Evolutionary conservation across 2,113 vertebrate species (phyloP).

Genomic region (Etia nguti): DNA sequence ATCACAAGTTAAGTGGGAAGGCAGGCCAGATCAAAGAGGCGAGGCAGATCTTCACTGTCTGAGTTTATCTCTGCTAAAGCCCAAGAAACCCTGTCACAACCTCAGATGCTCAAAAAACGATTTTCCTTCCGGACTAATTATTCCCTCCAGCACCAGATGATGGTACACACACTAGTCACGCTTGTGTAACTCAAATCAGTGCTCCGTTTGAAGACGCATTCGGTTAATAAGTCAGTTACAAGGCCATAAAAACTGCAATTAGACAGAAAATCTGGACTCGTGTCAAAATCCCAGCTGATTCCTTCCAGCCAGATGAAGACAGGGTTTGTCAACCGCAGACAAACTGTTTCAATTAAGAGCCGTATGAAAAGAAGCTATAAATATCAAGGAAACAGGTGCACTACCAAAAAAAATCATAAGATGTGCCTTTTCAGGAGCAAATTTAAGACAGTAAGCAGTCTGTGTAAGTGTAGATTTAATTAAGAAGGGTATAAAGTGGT

Average conservation of each 20-base stretch:
- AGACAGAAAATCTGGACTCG: conserved; percentile 11
- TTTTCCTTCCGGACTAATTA: conserved; percentile 36
- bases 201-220: conserved; percentile 33
- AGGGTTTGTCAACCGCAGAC: not conserved
- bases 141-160: conserved; percentile 12
- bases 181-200: conserved; percentile 28
- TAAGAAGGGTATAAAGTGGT: not conserved
- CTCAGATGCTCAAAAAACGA: conserved; percentile 32
- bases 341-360: not conserved
- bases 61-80: conserved; percentile 39
- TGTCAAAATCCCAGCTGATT: not conserved
- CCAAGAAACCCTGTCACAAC: conserved; percentile 35
- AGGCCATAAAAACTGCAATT: conserved; percentile 39
- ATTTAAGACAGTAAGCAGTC: not conserved
- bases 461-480: fast-evolving
- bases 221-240: conserved; percentile 31
- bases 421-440: not conserved
- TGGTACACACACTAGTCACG: conserved; percentile 20
- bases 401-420: fast-evolving
- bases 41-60: conserved; percentile 56
- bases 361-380: not conserved
- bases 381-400: not conserved
- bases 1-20: conserved; percentile 41
- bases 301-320: not conserved
- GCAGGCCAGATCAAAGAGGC: conserved; percentile 45